phyloP scores from a whole-genome alignment of 2,888 invertebrate genomes.

The Gortyna flavago region DNA sequence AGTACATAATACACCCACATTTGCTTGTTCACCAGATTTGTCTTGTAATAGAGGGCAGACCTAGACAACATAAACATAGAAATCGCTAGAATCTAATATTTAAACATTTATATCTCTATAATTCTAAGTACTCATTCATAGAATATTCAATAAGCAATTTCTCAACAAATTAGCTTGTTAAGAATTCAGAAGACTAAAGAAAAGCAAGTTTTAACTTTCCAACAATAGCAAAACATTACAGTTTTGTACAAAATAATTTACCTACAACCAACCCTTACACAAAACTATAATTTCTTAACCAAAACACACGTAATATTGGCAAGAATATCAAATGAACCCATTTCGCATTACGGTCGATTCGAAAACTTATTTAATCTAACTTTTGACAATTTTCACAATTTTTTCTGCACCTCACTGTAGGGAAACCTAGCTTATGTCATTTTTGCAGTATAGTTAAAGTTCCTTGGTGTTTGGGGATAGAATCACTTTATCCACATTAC shows the following conservation, averaged over 20 bases:
- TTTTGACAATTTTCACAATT: conserved; percentile 77
- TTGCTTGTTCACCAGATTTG: background rate
- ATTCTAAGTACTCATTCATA: conserved; percentile 8
- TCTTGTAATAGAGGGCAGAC: background rate
- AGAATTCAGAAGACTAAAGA: conserved; percentile 24
- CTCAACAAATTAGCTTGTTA: conserved; percentile 24
- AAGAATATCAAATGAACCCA: conserved; percentile 71
- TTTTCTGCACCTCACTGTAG: conserved; percentile 55
- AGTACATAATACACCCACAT: background rate
- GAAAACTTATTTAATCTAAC: conserved; percentile 83
- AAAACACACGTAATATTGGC: conserved; percentile 41
- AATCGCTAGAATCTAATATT: conserved; percentile 6
- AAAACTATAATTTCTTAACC: conserved; percentile 57
- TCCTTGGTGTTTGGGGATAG: conserved; percentile 73
- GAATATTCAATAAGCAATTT: conserved; percentile 39
- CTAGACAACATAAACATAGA: background rate
- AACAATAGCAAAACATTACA: conserved; percentile 26
- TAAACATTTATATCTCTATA: conserved; percentile 1
- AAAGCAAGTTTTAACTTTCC: conserved; percentile 19
- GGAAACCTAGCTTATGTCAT: conserved; percentile 67
- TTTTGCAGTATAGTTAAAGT: conserved; percentile 71
- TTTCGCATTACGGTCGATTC: conserved; percentile 66
- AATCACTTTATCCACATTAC: conserved; percentile 80
- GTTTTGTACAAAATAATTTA: conserved; percentile 6
- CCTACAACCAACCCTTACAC: conserved; percentile 18